Conservation (phyloP, 2,797 vertebrate species). For the Tokudaia tokunoshimensis region DNA sequence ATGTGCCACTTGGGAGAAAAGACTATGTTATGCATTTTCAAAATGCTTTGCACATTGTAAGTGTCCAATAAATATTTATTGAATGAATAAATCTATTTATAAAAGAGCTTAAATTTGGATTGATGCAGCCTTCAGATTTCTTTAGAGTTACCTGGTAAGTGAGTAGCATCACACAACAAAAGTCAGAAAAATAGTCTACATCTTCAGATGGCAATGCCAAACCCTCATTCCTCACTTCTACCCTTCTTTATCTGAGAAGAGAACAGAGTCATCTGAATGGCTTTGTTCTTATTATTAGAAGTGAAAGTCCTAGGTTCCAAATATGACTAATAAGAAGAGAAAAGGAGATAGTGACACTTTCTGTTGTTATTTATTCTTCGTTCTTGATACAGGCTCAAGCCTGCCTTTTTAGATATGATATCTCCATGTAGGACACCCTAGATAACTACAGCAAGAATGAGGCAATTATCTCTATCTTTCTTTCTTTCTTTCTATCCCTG, state of each 20-base stretch:
- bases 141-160: conserved; percentile 57
- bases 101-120: conserved; percentile 71
- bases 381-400: conserved; percentile 49
- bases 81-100: conserved; percentile 75
- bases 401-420: not conserved
- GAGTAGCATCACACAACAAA: conserved; percentile 8
- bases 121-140: conserved; percentile 61
- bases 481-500: not conserved
- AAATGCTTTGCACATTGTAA: conserved; percentile 67
- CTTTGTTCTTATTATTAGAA: not conserved
- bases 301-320: not conserved
- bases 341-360: not conserved
- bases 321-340: not conserved
- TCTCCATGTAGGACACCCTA: not conserved
- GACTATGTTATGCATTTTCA: conserved; percentile 55
- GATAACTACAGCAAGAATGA: conserved; percentile 40
- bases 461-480: not conserved
- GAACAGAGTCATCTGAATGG: not conserved
- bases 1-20: conserved; percentile 68
- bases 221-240: not conserved
- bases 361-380: conserved; percentile 54
- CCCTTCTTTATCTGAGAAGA: not conserved
- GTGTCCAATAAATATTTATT: conserved; percentile 80
- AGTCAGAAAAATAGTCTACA: not conserved
- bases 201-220: not conserved